Evolutionary conservation across 64 coral and sea anemone genomes (phyloP).

Genomic region (Anthopleura sola): DNA sequence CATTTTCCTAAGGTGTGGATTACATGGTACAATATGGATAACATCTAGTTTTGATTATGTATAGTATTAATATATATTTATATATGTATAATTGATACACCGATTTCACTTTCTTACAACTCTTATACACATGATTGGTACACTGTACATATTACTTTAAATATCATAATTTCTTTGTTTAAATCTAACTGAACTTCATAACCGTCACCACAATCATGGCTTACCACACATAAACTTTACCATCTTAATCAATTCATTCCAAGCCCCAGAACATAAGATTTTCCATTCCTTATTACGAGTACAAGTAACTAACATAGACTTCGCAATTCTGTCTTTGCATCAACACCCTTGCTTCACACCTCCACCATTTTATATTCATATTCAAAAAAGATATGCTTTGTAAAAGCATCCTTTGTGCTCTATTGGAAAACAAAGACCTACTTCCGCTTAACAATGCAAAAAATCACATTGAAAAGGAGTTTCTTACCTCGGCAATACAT

Average conservation of each 20-base stretch:
- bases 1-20: not conserved
- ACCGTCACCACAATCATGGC: not conserved
- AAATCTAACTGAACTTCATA: not conserved
- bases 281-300: not conserved
- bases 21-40: not conserved
- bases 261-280: not conserved
- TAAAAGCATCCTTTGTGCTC: constrained; percentile 4
- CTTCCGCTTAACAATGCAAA: not conserved
- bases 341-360: not conserved
- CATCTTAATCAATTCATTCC: not conserved
- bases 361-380: not conserved
- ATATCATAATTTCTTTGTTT: constrained; percentile 18
- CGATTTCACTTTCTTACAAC: constrained; percentile 8
- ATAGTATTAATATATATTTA: constrained; percentile 1
- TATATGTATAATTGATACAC: constrained; percentile 14
- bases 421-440: not conserved
- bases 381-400: not conserved
- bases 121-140: constrained; percentile 19
- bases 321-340: not conserved
- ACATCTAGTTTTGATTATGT: not conserved
- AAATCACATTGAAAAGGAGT: not conserved
- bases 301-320: not conserved
- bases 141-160: constrained; percentile 29
- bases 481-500: not conserved
- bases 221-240: not conserved